Conservation (phyloP, 2,888 invertebrate species). For the Mythimna impura region DNA sequence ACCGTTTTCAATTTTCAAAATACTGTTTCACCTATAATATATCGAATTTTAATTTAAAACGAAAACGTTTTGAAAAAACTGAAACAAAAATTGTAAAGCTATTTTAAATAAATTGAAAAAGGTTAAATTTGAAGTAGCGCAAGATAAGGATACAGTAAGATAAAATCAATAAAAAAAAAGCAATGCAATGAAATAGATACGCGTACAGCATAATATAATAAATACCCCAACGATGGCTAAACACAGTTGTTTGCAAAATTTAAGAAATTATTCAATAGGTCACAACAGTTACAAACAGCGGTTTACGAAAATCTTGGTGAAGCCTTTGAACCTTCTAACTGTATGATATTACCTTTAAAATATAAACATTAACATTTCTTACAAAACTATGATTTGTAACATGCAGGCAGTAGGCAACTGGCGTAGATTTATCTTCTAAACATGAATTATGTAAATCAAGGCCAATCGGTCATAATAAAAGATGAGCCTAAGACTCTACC, state of each 20-base stretch:
- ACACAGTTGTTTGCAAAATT: constrained; percentile 18
- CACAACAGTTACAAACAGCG: constrained; percentile 8
- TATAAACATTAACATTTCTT: not conserved
- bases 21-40: not conserved
- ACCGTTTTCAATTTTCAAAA: not conserved
- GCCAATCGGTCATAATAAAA: not conserved
- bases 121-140: not conserved
- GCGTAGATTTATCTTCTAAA: not conserved
- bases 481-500: not conserved
- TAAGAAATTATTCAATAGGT: constrained; percentile 44
- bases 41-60: not conserved
- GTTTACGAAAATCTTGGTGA: constrained; percentile 22
- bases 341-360: constrained; percentile 3
- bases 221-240: constrained; percentile 15
- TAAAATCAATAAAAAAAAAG: too few species aligned
- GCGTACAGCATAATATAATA: not conserved
- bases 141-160: too few species aligned
- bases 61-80: not conserved
- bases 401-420: not conserved
- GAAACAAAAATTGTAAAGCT: not conserved
- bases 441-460: constrained; percentile 13
- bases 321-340: constrained; percentile 4
- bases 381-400: not conserved
- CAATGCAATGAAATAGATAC: not conserved
- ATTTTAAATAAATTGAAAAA: not conserved